Evolutionary conservation across 2,797 vertebrate species (phyloP), one percentile per base, ranked within the genome.

Genomic region (Enteromius treurensis): DNA sequence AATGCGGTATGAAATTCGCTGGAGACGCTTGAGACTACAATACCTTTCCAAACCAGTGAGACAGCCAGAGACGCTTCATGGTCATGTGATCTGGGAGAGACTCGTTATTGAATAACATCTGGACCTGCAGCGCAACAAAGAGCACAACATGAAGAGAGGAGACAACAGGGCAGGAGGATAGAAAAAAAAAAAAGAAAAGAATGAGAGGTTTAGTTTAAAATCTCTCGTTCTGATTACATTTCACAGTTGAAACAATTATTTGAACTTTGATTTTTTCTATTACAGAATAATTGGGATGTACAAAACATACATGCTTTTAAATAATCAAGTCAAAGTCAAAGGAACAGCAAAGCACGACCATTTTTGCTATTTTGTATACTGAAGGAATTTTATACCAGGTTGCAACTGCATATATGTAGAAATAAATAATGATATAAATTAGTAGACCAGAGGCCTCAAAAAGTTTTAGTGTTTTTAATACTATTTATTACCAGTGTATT

Each of bases 21-120:
- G 17, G 62, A 85, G 82, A 71, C 37, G 40, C 34, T 26, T 47
- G 60, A 84, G 82, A 79, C 45, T 64, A 64, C 13, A 0, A 71
- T 94, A 99, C 98, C 96, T 98, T 98, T 91, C 97, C 97, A 4
- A 97, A 98, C 97, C 97, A 98, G 89, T 95, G 96, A 0, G 96
- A 97, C 6, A 99, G 95, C 98, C 98, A 99, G 84, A 99, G 92
- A 87, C 97, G 95, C 81, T 98, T 99, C 96, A 99, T 97, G 34
- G 98, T 99, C 97, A 99, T 97, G 92, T 98, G 96, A 93, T 99
- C 98, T 0, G 97, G 97, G 83, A 99, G 95, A 70, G 93, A 92
- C 92, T 98, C 96, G 3, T 95, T 97, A 93, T 97, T 96, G 89
- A 98, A 97, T 83, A 98, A 93, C 92, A 99, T 96, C 93, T 98